These are phyloP conservation scores for Meganola albula DNA, from an alignment of 2,888 invertebrate genomes.

Conservation along the genomic window DNA sequence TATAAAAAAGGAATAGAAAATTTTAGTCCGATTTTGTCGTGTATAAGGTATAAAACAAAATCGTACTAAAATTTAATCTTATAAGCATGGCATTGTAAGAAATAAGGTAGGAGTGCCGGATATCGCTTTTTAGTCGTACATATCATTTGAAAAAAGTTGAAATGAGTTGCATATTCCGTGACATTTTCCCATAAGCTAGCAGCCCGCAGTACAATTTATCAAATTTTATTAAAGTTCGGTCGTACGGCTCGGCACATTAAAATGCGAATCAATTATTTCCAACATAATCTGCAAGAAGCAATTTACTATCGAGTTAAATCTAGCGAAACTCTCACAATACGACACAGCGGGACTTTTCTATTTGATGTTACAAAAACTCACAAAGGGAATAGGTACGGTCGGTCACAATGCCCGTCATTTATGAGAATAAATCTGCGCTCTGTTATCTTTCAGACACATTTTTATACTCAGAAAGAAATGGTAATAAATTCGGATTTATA, in stretches of 20 bases:
- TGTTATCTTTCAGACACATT: conserved; percentile 16
- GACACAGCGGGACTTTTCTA: conserved; percentile 19
- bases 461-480: conserved; percentile 11
- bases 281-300: conserved; percentile 18
- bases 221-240: background rate
- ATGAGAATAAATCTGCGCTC: conserved; percentile 22
- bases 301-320: conserved; percentile 22
- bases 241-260: conserved; percentile 3
- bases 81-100: no score
- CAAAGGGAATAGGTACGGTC: conserved; percentile 13
- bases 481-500: no score
- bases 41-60: no score
- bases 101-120: no score
- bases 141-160: no score
- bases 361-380: conserved; percentile 20
- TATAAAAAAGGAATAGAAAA: no score
- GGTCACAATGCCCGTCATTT: conserved; percentile 19
- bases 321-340: conserved; percentile 13
- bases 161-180: no score
- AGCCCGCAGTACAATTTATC: background rate
- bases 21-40: no score
- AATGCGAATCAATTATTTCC: conserved; percentile 13
- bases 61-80: no score
- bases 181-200: no score
- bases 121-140: no score